Base-by-base conservation (phyloP, 2,113 vertebrate genomes). In the Aptenodytes forsteri region DNA sequence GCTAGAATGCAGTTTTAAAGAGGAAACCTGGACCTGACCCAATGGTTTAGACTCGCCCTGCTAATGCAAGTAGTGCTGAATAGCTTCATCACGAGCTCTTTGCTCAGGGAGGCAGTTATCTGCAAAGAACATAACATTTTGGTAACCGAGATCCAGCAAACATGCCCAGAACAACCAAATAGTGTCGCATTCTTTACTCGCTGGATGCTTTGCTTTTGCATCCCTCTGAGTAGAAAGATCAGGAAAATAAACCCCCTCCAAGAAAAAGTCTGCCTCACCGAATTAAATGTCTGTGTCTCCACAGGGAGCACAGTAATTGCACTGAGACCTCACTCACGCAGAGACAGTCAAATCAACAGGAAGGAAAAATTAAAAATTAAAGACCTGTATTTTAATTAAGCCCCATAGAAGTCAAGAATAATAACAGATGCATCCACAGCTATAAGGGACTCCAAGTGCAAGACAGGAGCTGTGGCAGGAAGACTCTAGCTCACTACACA, bases 361-460 rank as follows among this genome's bases (percentile, higher is more conserved):
- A 96, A 96, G 66, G 59, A 94, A 90, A 93, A 96, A 97, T 93
- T 96, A 97, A 97, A 97, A 97, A 96, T 96, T 97, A 80, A 96
- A 97, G 78, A 94, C 58, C 34, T 81, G 71, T 56, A 83, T 96
- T 97, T 97, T 97, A 97, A 96, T 97, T 97, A 97, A 97, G 84
- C 58, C 71, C 36, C 30, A 47, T 0, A 72, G 75, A 93, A 93
- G 81, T 36, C 21, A 6, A 80, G 91, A 93, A 87, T 50, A 90
- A 72, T 9, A 87, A 79, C 65, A 92, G 73, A 79, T 67, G 89
- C 61, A 71, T 42, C 83, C 73, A 64, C 42, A 82, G 73, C 77
- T 95, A 62, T 2, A 77, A 56, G 26, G 75, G 64, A 66, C 67
- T 93, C 21, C 12, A 56, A 71, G 26, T 44, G n/a, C 32, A 64